Conservation (phyloP, 2,888 invertebrate species). For the Apamea anceps region DNA sequence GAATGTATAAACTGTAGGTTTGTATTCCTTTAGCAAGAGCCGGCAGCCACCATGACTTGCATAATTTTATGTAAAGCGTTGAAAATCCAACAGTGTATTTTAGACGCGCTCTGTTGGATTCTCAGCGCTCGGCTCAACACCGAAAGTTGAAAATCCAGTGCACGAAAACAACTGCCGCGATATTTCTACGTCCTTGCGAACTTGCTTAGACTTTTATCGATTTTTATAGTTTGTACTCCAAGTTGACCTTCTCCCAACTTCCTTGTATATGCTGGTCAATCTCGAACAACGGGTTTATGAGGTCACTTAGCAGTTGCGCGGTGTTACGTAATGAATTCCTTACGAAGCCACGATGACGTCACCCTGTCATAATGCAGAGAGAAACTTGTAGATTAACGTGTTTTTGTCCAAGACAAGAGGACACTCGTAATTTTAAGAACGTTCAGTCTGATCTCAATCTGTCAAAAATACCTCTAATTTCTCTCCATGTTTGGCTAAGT, state of each 20-base stretch:
- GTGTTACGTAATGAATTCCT: slow-evolving; percentile 34
- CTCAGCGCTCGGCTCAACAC: too few species aligned
- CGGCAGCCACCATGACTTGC: background rate
- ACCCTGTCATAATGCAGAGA: slow-evolving; percentile 45
- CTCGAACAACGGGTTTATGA: slow-evolving; percentile 29
- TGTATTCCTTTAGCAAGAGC: background rate
- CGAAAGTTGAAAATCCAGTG: too few species aligned
- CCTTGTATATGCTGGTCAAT: slow-evolving; percentile 31
- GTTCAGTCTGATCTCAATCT: background rate
- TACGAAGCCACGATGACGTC: slow-evolving; percentile 39
- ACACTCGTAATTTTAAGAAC: background rate
- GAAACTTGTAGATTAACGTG: background rate
- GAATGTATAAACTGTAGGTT: background rate
- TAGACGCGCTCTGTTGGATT: too few species aligned
- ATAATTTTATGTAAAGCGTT: background rate
- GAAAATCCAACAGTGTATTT: background rate
- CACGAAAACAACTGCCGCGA: too few species aligned
- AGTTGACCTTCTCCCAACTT: background rate
- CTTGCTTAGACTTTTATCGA: background rate
- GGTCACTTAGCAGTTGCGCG: slow-evolving; percentile 39
- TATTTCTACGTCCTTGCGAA: too few species aligned
- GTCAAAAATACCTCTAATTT: too few species aligned
- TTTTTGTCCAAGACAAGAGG: background rate
- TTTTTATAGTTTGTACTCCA: background rate
- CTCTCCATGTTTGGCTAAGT: too few species aligned